phyloP scores from a whole-genome alignment of 2,888 invertebrate species.

The Anagyrus pseudococci region DNA sequence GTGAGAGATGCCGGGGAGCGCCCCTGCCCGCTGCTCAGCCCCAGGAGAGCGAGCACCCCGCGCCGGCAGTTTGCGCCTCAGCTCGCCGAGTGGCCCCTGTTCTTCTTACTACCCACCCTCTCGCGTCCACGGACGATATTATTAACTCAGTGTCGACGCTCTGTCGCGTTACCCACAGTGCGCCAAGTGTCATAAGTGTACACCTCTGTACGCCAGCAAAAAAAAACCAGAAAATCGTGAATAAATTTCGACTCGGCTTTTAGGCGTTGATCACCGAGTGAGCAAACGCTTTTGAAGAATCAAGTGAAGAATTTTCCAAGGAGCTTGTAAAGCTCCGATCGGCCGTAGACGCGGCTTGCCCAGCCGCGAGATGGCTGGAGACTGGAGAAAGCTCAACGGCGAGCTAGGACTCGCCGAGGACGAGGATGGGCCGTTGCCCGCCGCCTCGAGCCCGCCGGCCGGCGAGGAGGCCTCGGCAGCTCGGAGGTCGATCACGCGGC shows the following conservation, averaged over 20 bases:
- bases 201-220: no score
- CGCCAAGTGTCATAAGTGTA: background rate
- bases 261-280: background rate
- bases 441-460: background rate
- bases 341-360: no score
- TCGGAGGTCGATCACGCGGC: background rate
- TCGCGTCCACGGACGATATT: constrained; percentile 57
- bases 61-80: constrained; percentile 56
- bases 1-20: no score
- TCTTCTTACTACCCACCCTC: constrained; percentile 54
- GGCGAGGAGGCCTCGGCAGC: background rate
- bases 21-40: constrained; percentile 27
- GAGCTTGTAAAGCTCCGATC: no score
- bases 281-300: no score
- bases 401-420: constrained; percentile 35
- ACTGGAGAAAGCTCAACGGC: constrained; percentile 55
- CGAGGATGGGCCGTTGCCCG: background rate
- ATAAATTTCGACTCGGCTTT: no score
- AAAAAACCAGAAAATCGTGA: no score
- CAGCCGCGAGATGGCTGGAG: constrained; percentile 51
- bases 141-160: background rate
- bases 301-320: no score
- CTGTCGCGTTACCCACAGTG: background rate
- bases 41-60: constrained; percentile 45
- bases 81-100: constrained; percentile 58